Conservation (phyloP, 2,113 vertebrate species). For the Bubalus kerabau region DNA sequence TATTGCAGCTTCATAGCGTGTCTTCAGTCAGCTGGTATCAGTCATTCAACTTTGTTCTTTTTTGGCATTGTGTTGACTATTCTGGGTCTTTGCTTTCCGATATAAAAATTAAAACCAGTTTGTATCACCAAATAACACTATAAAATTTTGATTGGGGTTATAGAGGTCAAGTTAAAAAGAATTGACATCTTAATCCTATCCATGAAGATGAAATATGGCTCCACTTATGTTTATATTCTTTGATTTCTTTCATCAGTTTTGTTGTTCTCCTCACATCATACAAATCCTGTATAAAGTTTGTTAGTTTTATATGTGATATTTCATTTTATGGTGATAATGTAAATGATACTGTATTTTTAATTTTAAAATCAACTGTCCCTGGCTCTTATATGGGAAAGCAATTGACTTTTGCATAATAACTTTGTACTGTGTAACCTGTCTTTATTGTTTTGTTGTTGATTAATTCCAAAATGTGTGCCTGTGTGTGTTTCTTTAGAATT, state of each 20-base stretch:
- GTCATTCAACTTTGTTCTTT: accelerated
- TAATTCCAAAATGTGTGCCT: neutral
- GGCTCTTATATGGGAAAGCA: neutral
- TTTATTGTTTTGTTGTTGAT: neutral
- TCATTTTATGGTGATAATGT: neutral
- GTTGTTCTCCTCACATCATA: neutral
- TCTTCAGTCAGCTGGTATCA: neutral
- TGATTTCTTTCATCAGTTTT: neutral
- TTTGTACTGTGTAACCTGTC: accelerated
- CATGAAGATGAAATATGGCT: accelerated
- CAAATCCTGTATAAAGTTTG: neutral
- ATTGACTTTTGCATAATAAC: neutral
- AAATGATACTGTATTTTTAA: neutral
- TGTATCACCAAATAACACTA: neutral
- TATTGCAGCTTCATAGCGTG: accelerated
- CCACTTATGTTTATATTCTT: too few relatives aligned
- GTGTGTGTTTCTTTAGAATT: neutral
- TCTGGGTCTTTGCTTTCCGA: neutral
- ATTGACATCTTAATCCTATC: accelerated
- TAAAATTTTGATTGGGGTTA: neutral
- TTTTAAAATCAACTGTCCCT: neutral
- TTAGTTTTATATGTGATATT: neutral
- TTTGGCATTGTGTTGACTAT: accelerated
- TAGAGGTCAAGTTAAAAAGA: neutral
- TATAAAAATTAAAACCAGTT: neutral